Percentiles rank a stretch among this genome's conserved stretches.
Evolutionary conservation across 2,888 invertebrate species (phyloP).

Genomic region (Drymonia ruficornis): DNA sequence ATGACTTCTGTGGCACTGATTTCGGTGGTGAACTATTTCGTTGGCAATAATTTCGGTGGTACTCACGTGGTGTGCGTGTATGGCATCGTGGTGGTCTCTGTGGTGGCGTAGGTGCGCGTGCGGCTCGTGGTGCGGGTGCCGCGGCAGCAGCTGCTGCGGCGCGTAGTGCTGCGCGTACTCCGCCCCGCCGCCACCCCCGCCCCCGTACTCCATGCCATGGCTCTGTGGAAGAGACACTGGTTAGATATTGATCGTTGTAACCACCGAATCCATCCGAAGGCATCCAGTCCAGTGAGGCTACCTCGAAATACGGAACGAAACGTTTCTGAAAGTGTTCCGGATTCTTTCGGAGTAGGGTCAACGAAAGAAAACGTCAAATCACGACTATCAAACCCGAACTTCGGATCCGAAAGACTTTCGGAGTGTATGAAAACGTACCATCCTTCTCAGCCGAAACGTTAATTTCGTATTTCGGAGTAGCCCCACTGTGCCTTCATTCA

Average conservation of each 20-base stretch:
- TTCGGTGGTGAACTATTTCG: not conserved
- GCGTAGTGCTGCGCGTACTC: conserved; percentile 80
- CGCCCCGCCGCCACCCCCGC: conserved; percentile 69
- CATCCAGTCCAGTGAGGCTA: too few species aligned
- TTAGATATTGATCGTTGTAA: not conserved
- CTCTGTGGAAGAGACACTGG: conserved; percentile 54
- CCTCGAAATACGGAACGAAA: too few species aligned
- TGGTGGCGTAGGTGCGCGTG: conserved; percentile 76
- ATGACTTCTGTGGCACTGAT: not conserved
- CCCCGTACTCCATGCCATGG: conserved; percentile 81
- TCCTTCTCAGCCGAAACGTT: too few species aligned
- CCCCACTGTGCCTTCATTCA: too few species aligned
- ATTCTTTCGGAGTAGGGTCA: too few species aligned
- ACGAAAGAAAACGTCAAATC: too few species aligned
- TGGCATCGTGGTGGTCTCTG: conserved; percentile 75
- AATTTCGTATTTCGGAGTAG: too few species aligned
- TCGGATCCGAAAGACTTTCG: too few species aligned
- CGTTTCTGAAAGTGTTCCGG: too few species aligned
- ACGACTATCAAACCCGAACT: too few species aligned
- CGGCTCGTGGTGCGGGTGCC: conserved; percentile 78
- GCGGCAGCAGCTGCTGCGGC: conserved; percentile 76
- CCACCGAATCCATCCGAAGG: too few species aligned
- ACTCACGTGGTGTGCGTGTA: conserved; percentile 78
- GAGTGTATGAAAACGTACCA: too few species aligned
- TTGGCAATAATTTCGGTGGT: not conserved